Conservation (phyloP, 2,797 vertebrate genomes). For the Hemitrygon akajei region DNA sequence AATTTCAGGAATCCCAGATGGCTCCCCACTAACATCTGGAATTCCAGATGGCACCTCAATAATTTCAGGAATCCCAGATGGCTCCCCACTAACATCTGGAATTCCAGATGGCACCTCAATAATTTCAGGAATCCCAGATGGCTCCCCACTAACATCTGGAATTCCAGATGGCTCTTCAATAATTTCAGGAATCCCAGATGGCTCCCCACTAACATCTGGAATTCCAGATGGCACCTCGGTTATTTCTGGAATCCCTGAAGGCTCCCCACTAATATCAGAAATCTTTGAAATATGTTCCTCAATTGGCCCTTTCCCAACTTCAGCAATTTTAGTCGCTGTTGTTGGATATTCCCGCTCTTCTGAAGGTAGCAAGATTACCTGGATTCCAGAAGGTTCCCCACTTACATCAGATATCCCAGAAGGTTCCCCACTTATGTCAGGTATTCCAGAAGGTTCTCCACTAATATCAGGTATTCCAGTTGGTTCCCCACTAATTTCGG, state of each 20-base stretch:
- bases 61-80: too few relatives aligned
- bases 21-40: too few relatives aligned
- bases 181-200: too few relatives aligned
- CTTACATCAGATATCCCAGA: conserved; percentile 36
- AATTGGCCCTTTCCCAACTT: conserved; percentile 40
- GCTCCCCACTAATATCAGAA: too few relatives aligned
- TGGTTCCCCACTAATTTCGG: conserved; percentile 42
- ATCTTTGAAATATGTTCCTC: conserved; percentile 24
- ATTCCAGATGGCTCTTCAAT: conserved; percentile 31
- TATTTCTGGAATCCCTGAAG: too few relatives aligned
- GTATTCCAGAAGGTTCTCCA: conserved; percentile 43
- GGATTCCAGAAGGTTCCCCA: conserved; percentile 42
- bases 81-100: too few relatives aligned
- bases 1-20: too few relatives aligned
- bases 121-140: conserved; percentile 4
- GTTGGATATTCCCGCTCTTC: conserved; percentile 10
- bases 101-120: conserved; percentile 42
- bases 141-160: background rate
- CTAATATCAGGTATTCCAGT: conserved; percentile 28
- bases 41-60: too few relatives aligned
- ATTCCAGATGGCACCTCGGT: conserved; percentile 31
- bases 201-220: background rate
- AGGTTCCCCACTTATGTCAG: conserved; percentile 40
- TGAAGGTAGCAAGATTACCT: background rate
- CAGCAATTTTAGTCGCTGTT: conserved; percentile 37